phyloP scores from a whole-genome alignment of 2,888 invertebrate species.

The Amphiduros pacificus region DNA sequence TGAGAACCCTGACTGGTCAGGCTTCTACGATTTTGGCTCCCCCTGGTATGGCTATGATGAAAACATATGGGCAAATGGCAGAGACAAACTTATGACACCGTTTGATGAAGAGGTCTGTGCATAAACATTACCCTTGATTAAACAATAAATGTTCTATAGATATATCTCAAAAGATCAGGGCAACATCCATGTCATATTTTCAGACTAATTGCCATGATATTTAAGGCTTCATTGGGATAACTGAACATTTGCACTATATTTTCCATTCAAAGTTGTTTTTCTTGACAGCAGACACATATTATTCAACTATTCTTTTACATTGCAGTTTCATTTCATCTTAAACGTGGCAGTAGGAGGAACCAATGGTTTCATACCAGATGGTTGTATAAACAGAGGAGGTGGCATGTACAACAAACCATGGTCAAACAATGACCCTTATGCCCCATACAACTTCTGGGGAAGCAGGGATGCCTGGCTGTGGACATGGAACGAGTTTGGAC shows the following conservation, averaged over 20 bases:
- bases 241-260: too few species aligned
- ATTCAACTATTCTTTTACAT: too few species aligned
- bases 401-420: conserved; percentile 21
- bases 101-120: conserved; percentile 39
- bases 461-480: neutral
- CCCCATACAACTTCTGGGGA: neutral
- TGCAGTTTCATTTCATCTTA: conserved; percentile 76
- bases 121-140: too few species aligned
- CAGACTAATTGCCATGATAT: too few species aligned
- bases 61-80: conserved; percentile 8
- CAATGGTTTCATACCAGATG: conserved; percentile 70
- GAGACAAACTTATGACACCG: neutral
- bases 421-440: conserved; percentile 11
- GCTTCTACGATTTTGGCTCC: conserved; percentile 71
- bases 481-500: neutral
- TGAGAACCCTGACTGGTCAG: conserved; percentile 45
- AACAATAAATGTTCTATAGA: neutral
- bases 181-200: neutral
- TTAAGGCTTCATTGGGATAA: too few species aligned
- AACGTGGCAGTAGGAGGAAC: conserved; percentile 80
- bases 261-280: too few species aligned
- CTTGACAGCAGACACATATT: too few species aligned
- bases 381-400: conserved; percentile 3
- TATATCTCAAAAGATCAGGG: neutral
- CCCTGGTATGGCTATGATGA: conserved; percentile 36